Percentiles rank a stretch among this genome's conserved stretches.
Evolutionary conservation across 1,140 invertebrate species (phyloP).

Genomic region (Bilobella aurantiaca): DNA sequence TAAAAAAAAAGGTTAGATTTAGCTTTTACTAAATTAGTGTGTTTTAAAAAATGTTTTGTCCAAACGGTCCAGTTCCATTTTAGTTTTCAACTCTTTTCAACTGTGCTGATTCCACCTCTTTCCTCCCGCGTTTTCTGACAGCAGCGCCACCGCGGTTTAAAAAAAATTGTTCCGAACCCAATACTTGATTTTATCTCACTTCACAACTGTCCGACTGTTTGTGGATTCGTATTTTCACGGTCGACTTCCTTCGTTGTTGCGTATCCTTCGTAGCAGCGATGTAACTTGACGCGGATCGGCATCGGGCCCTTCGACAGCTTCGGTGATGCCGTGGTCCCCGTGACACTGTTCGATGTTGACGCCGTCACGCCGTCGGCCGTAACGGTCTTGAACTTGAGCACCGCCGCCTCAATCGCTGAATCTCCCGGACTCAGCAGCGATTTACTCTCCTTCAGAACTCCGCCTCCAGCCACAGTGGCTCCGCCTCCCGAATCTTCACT

Average conservation of each 20-base stretch:
- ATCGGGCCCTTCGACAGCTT: neutral
- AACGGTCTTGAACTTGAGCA: neutral
- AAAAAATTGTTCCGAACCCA: neutral
- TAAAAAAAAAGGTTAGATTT: too few relatives aligned
- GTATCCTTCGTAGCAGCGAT: constrained; percentile 58
- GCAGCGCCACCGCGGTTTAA: neutral
- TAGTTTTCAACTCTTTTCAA: too few relatives aligned
- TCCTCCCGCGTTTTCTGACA: too few relatives aligned
- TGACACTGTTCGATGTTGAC: too few relatives aligned
- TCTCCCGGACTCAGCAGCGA: neutral
- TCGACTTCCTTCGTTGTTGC: constrained; percentile 40
- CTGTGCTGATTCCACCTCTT: too few relatives aligned
- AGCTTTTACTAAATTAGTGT: too few relatives aligned
- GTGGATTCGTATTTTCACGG: constrained; percentile 49
- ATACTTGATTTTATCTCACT: constrained; percentile 35
- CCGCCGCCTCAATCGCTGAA: neutral
- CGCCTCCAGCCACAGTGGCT: neutral
- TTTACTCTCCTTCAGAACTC: neutral
- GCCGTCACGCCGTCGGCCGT: too few relatives aligned
- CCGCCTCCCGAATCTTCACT: neutral
- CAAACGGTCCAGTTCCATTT: too few relatives aligned
- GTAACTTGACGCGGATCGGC: constrained; percentile 69
- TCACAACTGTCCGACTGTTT: constrained; percentile 40
- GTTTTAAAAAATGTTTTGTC: too few relatives aligned
- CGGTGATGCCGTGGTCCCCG: too few relatives aligned